phyloP scores from a whole-genome alignment of 1,140 invertebrate genomes.

The Hyles euphorbiae region DNA sequence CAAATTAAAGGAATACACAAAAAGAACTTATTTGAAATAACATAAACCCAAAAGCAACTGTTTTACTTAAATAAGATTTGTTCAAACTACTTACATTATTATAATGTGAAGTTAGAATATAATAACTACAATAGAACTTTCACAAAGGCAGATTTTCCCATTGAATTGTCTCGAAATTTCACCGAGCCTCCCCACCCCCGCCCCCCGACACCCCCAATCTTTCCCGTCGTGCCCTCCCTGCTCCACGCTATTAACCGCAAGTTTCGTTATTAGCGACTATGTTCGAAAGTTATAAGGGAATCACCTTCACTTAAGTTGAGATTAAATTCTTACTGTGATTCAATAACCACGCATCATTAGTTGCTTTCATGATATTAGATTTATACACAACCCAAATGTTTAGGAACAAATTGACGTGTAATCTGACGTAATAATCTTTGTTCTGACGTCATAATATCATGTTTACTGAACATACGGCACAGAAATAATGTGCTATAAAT shows the following conservation, averaged over 20 bases:
- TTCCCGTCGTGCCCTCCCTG: constrained; percentile 17
- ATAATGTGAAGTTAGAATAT: constrained; percentile 26
- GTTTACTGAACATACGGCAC: too few relatives aligned
- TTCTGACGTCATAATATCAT: too few relatives aligned
- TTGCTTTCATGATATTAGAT: constrained; percentile 5
- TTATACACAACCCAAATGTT: too few relatives aligned
- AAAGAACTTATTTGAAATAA: background rate
- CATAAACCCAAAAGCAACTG: background rate
- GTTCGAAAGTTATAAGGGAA: constrained; percentile 61
- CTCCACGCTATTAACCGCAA: constrained; percentile 56
- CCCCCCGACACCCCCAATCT: constrained; percentile 15
- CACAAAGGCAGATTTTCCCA: constrained; percentile 68
- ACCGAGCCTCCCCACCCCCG: constrained; percentile 25
- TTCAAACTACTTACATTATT: constrained; percentile 17
- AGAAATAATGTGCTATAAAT: too few relatives aligned
- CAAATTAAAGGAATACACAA: background rate
- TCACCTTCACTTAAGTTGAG: constrained; percentile 66
- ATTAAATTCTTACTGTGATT: constrained; percentile 56
- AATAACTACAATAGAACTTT: constrained; percentile 48
- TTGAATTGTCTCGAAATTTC: constrained; percentile 64
- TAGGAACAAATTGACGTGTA: background rate
- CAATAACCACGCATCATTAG: constrained; percentile 33
- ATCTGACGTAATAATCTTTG: too few relatives aligned
- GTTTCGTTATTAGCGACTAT: constrained; percentile 65
- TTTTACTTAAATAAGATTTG: constrained; percentile 17